Evolutionary conservation across 2,888 invertebrate species (phyloP).

Genomic region (Pseudococcus jackbeardsleyi): DNA sequence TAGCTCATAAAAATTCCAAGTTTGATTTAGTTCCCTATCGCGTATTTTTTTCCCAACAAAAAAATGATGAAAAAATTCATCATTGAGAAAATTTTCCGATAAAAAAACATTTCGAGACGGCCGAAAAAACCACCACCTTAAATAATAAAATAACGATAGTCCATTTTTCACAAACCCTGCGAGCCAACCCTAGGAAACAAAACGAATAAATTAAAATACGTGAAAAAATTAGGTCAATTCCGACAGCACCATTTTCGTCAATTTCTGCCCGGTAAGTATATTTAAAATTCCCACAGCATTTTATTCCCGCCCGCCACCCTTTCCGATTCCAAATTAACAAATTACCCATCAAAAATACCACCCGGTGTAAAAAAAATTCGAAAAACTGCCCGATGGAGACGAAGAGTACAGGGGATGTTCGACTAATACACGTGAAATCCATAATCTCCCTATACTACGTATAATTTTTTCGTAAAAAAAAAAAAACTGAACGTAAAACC

Average conservation of each 20-base stretch:
- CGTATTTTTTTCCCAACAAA: too few relatives aligned
- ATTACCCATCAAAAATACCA: background rate
- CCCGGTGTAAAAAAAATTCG: background rate
- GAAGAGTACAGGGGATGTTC: background rate
- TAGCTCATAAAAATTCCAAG: too few relatives aligned
- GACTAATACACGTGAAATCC: background rate
- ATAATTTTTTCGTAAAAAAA: background rate
- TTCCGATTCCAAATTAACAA: background rate
- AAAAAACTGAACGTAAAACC: background rate
- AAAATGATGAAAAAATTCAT: too few relatives aligned
- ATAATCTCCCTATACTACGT: background rate
- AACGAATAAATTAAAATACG: background rate
- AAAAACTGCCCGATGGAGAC: background rate
- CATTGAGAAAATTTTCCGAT: too few relatives aligned
- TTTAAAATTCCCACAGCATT: background rate
- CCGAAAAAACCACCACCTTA: too few relatives aligned
- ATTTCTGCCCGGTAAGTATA: background rate
- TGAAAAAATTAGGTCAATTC: background rate
- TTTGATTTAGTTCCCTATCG: too few relatives aligned
- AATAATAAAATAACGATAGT: too few relatives aligned
- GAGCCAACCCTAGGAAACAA: background rate
- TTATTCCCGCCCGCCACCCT: background rate
- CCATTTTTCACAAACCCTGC: too few relatives aligned
- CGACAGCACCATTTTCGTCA: background rate
- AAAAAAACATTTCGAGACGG: too few relatives aligned